Conservation (phyloP, 30 jellyfish, hydroid and myxozoan species). For the Nemopilema nomurai region DNA sequence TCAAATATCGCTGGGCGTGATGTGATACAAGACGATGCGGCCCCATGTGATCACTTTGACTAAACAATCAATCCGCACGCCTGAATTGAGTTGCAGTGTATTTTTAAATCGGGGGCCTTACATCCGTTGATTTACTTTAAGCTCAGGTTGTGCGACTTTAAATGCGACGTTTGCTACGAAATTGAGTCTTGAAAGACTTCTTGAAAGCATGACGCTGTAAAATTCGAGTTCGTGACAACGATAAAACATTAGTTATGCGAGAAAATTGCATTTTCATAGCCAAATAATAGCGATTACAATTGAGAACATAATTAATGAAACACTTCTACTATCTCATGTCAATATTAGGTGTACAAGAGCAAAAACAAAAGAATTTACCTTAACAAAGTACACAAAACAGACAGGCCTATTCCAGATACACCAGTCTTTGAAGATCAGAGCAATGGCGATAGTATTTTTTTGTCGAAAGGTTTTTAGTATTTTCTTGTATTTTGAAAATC, state of each 20-base stretch:
- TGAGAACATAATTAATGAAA: slow-evolving; percentile 60
- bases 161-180: too few species aligned
- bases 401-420: slow-evolving; percentile 69
- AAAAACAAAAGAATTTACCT: slow-evolving; percentile 23
- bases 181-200: too few species aligned
- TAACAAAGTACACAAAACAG: slow-evolving; percentile 40
- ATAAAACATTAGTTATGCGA: background rate
- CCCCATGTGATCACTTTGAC: too few species aligned
- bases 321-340: slow-evolving; percentile 37
- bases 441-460: slow-evolving; percentile 33
- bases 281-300: slow-evolving; percentile 49
- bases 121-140: too few species aligned
- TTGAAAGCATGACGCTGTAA: too few species aligned
- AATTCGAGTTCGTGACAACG: background rate
- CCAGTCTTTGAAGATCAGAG: slow-evolving; percentile 52
- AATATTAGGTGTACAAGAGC: slow-evolving; percentile 52
- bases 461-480: background rate
- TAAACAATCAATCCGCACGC: too few species aligned
- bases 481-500: background rate
- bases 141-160: too few species aligned
- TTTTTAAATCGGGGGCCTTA: too few species aligned
- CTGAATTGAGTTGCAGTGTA: too few species aligned
- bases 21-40: too few species aligned
- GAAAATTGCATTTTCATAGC: slow-evolving; percentile 31
- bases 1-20: too few species aligned